Evolutionary conservation across 2,113 vertebrate genomes (phyloP).

Genomic region (Notechis scutatus): DNA sequence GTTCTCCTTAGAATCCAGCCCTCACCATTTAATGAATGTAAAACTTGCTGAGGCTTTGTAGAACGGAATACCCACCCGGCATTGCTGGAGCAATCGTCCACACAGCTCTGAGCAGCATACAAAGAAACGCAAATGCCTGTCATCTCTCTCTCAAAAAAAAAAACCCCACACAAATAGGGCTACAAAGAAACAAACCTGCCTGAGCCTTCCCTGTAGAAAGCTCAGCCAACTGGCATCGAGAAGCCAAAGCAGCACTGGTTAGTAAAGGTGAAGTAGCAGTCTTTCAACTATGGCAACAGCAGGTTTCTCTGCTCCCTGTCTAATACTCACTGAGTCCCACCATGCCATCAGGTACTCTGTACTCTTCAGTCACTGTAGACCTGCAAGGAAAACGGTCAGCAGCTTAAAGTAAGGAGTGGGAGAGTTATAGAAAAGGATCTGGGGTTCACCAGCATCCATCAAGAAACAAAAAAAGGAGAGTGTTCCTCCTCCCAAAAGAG

Average conservation of each 20-base stretch:
- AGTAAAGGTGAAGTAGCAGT: neutral
- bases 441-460: neutral
- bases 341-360: slow-evolving; percentile 89
- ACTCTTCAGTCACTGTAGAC: slow-evolving; percentile 84
- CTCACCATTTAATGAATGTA: neutral
- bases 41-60: neutral
- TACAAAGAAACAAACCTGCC: slow-evolving; percentile 11
- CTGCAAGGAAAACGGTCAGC: slow-evolving; percentile 57
- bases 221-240: neutral
- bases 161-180: neutral
- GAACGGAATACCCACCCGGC: neutral
- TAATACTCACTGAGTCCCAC: slow-evolving; percentile 90
- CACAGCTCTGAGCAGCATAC: neutral
- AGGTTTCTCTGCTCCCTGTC: slow-evolving; percentile 1
- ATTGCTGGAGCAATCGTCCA: neutral
- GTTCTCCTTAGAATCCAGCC: neutral
- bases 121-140: neutral
- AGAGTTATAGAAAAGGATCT: neutral
- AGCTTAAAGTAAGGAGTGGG: neutral
- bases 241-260: neutral
- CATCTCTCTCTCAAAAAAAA: neutral
- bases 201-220: slow-evolving; percentile 16
- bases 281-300: neutral
- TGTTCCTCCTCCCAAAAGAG: neutral
- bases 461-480: neutral